Conservation (phyloP, 2,888 invertebrate species). For the Tetanocera ferruginea region DNA sequence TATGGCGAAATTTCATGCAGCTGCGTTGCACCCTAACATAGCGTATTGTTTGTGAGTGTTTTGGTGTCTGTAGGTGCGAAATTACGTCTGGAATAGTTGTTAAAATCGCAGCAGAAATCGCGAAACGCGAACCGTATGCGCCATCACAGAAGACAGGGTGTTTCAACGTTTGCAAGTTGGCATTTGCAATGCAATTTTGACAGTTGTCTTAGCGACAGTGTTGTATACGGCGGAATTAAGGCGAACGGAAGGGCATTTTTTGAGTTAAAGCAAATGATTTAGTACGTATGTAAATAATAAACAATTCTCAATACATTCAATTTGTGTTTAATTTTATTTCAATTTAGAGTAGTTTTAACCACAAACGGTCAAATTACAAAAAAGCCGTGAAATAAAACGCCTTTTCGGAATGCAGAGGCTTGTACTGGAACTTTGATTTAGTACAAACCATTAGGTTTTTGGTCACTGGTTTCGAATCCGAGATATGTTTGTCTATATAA, state of each 20-base stretch:
- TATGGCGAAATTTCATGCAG: slow-evolving; percentile 39
- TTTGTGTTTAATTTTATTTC: not conserved
- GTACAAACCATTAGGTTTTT: no score
- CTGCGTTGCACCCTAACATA: slow-evolving; percentile 27
- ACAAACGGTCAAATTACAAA: no score
- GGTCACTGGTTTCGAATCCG: no score
- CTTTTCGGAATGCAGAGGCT: no score
- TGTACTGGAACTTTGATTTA: no score
- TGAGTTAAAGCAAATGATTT: not conserved
- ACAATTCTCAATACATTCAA: not conserved
- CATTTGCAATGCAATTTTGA: slow-evolving; percentile 9
- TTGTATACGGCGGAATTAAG: not conserved
- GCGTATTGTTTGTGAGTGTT: slow-evolving; percentile 27
- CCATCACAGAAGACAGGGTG: slow-evolving; percentile 48
- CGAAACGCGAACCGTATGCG: slow-evolving; percentile 49
- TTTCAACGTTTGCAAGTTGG: slow-evolving; percentile 11
- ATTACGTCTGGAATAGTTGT: slow-evolving; percentile 27
- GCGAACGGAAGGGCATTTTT: not conserved
- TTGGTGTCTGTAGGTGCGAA: slow-evolving; percentile 30
- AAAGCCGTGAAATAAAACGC: no score
- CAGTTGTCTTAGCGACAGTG: not conserved
- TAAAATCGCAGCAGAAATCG: slow-evolving; percentile 47
- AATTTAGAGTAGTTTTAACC: no score
- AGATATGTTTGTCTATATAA: no score
- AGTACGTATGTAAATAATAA: not conserved